phyloP scores from a whole-genome alignment of 30 jellyfish, hydroid and myxozoan genomes.

The Hydractinia echinata region DNA sequence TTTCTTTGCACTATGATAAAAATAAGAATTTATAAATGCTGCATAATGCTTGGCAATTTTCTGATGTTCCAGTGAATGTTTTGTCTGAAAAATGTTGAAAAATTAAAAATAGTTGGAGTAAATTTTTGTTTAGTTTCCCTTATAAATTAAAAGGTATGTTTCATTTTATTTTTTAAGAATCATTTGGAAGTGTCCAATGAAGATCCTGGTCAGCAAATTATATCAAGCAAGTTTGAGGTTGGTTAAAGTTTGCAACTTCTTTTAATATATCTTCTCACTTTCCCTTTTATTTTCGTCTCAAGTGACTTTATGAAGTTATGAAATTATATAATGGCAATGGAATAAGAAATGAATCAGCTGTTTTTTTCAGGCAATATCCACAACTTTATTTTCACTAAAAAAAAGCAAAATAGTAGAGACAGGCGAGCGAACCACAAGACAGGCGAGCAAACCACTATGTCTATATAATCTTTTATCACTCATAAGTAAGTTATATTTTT shows the following conservation, averaged over 20 bases:
- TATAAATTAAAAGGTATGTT: background rate
- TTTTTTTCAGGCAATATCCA: too few relatives aligned
- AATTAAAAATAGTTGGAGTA: background rate
- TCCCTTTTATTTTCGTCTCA: too few relatives aligned
- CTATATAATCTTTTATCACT: too few relatives aligned
- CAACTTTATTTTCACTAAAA: background rate
- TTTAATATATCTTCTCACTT: too few relatives aligned
- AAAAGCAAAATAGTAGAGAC: background rate
- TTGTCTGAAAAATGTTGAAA: background rate
- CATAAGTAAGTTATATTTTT: too few relatives aligned
- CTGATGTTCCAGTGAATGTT: background rate
- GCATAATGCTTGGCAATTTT: background rate
- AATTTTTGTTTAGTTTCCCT: background rate
- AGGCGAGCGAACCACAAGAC: too few relatives aligned
- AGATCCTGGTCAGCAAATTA: slow-evolving; percentile 80
- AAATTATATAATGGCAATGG: too few relatives aligned
- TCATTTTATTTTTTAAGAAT: slow-evolving; percentile 38
- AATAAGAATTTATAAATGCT: background rate
- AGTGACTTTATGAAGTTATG: too few relatives aligned
- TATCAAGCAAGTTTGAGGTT: slow-evolving; percentile 95
- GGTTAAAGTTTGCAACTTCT: background rate
- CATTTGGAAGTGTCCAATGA: slow-evolving; percentile 91
- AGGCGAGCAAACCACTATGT: too few relatives aligned
- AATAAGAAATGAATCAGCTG: too few relatives aligned
- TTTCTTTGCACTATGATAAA: background rate